A percentile compares a stretch with the other conserved stretches of the same genome.
Evolutionary conservation across 2,888 invertebrate species (phyloP).

Genomic region (Scrobipalpa costella): DNA sequence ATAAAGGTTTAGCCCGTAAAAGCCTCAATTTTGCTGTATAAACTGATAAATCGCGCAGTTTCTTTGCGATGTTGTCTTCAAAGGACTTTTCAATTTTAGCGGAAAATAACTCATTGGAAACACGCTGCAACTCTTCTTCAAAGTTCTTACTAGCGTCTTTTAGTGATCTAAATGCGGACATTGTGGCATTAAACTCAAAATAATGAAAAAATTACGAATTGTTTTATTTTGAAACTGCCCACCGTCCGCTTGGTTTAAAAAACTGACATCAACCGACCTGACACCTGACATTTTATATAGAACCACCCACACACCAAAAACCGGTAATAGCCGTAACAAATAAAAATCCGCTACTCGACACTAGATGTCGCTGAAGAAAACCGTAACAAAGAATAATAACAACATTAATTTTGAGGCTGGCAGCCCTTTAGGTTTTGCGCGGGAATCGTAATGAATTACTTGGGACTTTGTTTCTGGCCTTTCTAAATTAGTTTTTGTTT

Average conservation of each 20-base stretch:
- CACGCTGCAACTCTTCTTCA: constrained; percentile 49
- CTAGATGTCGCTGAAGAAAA: constrained; percentile 1
- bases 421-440: too few relatives aligned
- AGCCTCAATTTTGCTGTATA: constrained; percentile 62
- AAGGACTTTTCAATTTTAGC: constrained; percentile 51
- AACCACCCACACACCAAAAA: too few relatives aligned
- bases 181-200: too few relatives aligned
- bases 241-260: background rate
- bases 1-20: constrained; percentile 54
- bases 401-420: background rate
- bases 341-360: background rate
- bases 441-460: too few relatives aligned
- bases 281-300: background rate
- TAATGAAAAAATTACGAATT: too few relatives aligned
- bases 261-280: too few relatives aligned
- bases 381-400: background rate
- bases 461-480: too few relatives aligned
- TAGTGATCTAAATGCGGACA: constrained; percentile 59
- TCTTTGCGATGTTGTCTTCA: constrained; percentile 56
- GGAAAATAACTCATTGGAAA: constrained; percentile 49
- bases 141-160: constrained; percentile 57
- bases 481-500: too few relatives aligned
- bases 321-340: too few relatives aligned
- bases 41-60: constrained; percentile 53
- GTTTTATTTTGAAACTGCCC: background rate